A percentile compares a stretch with the other conserved stretches of the same genome.
Evolutionary conservation across 1,140 invertebrate species (phyloP).

Genomic region (Ptiloglossa arizonensis): DNA sequence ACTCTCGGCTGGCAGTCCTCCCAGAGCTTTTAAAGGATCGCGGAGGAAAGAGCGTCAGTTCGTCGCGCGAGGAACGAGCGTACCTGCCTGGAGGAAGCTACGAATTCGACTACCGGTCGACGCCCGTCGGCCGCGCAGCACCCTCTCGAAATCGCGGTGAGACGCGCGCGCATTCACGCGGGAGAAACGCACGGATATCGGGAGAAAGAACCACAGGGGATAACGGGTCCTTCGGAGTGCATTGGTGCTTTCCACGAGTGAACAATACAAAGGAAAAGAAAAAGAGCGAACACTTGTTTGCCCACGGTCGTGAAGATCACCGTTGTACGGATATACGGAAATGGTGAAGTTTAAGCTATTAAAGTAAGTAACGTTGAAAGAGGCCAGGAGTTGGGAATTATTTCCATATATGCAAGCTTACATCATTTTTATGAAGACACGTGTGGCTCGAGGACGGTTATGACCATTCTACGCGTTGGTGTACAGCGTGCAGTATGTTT

Average conservation of each 20-base stretch:
- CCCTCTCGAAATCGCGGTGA: conserved; percentile 43
- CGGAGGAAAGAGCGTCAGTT: conserved; percentile 6
- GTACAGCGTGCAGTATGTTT: too few species aligned
- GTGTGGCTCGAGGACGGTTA: too few species aligned
- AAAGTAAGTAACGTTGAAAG: neutral
- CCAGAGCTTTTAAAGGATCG: conserved; percentile 11
- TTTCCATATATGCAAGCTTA: neutral
- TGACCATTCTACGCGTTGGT: too few species aligned
- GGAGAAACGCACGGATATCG: conserved; percentile 37
- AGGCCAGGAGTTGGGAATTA: neutral
- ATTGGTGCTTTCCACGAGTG: neutral
- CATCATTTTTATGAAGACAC: neutral
- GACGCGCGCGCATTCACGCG: conserved; percentile 48
- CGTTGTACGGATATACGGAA: neutral
- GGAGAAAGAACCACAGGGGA: neutral
- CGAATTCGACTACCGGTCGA: conserved; percentile 78
- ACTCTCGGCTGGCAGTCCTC: neutral
- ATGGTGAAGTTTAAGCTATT: too few species aligned
- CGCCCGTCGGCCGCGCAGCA: conserved; percentile 70
- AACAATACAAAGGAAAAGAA: neutral
- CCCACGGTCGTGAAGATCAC: neutral
- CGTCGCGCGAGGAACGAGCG: conserved; percentile 16
- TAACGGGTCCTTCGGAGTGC: neutral
- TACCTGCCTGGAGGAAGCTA: conserved; percentile 66
- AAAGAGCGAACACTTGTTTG: neutral